Conservation (phyloP, 2,888 invertebrate species). For the Heteromyza rotundicornis region DNA sequence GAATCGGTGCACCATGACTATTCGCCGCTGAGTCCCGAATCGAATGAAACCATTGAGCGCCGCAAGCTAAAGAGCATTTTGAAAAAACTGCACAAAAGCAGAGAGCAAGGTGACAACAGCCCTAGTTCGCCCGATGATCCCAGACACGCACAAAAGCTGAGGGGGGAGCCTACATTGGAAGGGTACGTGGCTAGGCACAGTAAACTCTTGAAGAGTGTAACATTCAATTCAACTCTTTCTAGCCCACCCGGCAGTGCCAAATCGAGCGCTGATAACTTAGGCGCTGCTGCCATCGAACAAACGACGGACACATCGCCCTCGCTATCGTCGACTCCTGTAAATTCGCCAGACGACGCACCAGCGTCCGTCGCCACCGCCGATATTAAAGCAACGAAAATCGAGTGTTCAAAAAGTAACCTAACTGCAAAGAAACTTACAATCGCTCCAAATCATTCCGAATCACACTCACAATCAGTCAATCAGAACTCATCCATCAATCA, state of each 20-base stretch:
- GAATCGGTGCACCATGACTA: slow-evolving; percentile 42
- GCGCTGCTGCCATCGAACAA: too few relatives aligned
- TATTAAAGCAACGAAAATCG: slow-evolving; percentile 12
- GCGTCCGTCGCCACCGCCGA: slow-evolving; percentile 30
- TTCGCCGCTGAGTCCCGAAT: slow-evolving; percentile 69
- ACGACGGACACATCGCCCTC: too few relatives aligned
- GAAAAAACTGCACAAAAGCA: slow-evolving; percentile 75
- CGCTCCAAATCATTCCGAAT: slow-evolving; percentile 44
- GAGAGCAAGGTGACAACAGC: slow-evolving; percentile 14
- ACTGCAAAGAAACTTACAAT: slow-evolving; percentile 39
- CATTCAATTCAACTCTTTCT: slow-evolving; percentile 85
- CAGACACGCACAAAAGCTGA: slow-evolving; percentile 61
- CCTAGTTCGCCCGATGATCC: slow-evolving; percentile 10
- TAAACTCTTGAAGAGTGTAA: slow-evolving; percentile 87
- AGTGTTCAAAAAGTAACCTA: slow-evolving; percentile 28
- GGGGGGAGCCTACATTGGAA: slow-evolving; percentile 84
- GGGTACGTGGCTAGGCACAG: slow-evolving; percentile 88
- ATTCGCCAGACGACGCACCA: slow-evolving; percentile 47
- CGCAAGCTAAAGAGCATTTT: slow-evolving; percentile 83
- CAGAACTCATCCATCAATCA: slow-evolving; percentile 34
- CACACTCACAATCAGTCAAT: slow-evolving; percentile 46
- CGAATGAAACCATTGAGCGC: slow-evolving; percentile 83
- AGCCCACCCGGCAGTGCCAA: slow-evolving; percentile 73
- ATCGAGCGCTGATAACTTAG: slow-evolving; percentile 25
- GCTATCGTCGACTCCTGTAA: slow-evolving; percentile 45